Conservation (phyloP, 2,113 vertebrate genomes). For the Sinocyclocheilus maitianheensis region DNA sequence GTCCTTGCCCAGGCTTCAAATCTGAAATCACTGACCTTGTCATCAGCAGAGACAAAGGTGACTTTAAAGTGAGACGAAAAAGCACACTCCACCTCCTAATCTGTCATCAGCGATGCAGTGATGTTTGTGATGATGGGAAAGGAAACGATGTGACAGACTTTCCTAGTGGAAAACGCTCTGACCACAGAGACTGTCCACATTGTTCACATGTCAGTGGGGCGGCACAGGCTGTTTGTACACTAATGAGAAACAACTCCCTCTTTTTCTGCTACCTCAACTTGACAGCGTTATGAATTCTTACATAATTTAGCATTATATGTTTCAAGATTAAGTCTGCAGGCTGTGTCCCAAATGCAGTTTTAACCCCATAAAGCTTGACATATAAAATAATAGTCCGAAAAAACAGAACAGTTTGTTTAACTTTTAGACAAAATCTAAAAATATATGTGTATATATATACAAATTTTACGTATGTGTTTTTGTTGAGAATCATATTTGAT, state of each 20-base stretch:
- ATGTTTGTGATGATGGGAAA: conserved; percentile 15
- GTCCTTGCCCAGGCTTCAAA: neutral
- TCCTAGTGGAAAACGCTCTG: conserved; percentile 2
- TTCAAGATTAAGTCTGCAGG: neutral
- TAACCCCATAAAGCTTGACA: neutral
- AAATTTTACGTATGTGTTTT: neutral
- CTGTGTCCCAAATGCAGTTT: neutral
- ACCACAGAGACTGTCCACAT: conserved; percentile 31
- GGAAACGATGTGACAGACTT: conserved; percentile 40
- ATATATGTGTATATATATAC: neutral
- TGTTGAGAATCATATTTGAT: neutral
- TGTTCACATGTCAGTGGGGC: conserved; percentile 33
- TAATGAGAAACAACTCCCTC: conserved; percentile 1
- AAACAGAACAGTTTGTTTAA: neutral
- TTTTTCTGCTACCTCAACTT: neutral
- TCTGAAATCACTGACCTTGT: conserved; percentile 50
- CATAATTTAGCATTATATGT: neutral
- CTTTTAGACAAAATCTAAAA: neutral
- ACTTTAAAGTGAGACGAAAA: conserved; percentile 40
- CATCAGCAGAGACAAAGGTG: conserved; percentile 46
- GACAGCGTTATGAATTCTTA: neutral
- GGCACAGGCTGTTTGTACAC: neutral
- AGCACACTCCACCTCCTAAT: conserved; percentile 32
- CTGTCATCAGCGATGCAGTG: conserved; percentile 19
- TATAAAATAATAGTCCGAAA: neutral